Conservation (phyloP, 2,888 invertebrate genomes). For the Xanthostigma xanthostigma region DNA sequence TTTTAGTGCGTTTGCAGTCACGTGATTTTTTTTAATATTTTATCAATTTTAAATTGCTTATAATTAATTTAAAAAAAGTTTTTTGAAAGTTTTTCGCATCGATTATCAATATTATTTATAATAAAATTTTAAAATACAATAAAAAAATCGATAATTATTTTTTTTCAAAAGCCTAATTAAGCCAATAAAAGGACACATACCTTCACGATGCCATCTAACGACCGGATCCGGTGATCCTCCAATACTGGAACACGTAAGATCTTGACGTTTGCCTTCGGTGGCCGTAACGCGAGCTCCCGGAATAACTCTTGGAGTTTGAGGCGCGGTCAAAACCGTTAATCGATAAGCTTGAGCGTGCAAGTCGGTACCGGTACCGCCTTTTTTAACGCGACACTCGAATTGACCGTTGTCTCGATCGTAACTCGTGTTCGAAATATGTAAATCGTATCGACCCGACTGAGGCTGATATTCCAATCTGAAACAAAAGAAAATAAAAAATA, state of each 20-base stretch:
- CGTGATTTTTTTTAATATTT: too few relatives aligned
- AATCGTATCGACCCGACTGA: conserved; percentile 70
- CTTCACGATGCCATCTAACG: conserved; percentile 71
- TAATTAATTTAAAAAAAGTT: too few relatives aligned
- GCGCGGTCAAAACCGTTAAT: conserved; percentile 73
- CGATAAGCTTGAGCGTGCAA: conserved; percentile 71
- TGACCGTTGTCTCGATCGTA: conserved; percentile 84
- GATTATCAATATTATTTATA: too few relatives aligned
- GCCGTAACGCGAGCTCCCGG: conserved; percentile 64
- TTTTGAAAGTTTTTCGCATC: too few relatives aligned
- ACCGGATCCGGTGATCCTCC: conserved; percentile 86
- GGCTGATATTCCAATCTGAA: conserved; percentile 64
- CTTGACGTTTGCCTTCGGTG: conserved; percentile 64
- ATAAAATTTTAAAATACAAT: too few relatives aligned
- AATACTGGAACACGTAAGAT: conserved; percentile 64
- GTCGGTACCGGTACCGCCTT: conserved; percentile 66
- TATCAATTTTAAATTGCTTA: too few relatives aligned
- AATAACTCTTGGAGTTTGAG: conserved; percentile 62
- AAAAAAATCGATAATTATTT: too few relatives aligned
- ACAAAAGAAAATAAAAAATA: too few relatives aligned
- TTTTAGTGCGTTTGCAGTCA: too few relatives aligned
- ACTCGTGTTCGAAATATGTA: conserved; percentile 75
- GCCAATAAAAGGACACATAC: conserved; percentile 17
- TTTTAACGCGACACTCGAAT: conserved; percentile 82
- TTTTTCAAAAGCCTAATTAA: too few relatives aligned